Percentiles rank a stretch among this genome's conserved stretches.
Conservation (phyloP, 92 coral and sea anemone species). For the Plumapathes pennacea region DNA sequence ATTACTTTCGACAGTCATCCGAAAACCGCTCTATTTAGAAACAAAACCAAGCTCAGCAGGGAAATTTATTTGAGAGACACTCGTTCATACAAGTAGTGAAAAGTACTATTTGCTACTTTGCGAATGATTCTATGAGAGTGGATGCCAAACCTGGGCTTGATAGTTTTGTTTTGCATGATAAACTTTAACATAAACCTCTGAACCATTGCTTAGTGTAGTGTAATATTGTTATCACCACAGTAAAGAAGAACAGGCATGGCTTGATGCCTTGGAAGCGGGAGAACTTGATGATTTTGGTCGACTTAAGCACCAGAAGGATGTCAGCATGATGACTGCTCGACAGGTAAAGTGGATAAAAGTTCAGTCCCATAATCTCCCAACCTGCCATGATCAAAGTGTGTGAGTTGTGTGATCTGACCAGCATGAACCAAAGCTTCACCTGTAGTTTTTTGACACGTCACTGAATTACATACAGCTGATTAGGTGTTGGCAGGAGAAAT, state of each 20-base stretch:
- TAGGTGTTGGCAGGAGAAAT: neutral
- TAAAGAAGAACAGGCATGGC: constrained; percentile 93
- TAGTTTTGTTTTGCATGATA: too few species aligned
- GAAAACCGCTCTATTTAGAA: too few species aligned
- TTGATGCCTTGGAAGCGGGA: constrained; percentile 94
- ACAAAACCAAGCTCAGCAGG: too few species aligned
- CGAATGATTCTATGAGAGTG: too few species aligned
- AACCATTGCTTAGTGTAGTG: constrained; percentile 1
- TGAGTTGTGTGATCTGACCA: too few species aligned
- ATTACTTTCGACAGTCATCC: too few species aligned
- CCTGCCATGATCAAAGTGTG: neutral
- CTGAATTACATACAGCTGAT: neutral
- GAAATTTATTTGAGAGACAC: too few species aligned
- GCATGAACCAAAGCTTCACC: too few species aligned
- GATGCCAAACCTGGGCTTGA: too few species aligned
- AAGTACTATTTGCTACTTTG: too few species aligned
- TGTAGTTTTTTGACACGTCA: neutral
- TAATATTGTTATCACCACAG: constrained; percentile 17
- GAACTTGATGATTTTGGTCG: constrained; percentile 97
- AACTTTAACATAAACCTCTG: neutral
- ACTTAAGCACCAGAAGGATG: constrained; percentile 84
- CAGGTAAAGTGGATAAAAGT: constrained; percentile 74
- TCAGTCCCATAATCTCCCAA: neutral
- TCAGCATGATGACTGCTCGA: constrained; percentile 97
- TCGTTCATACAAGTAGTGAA: too few species aligned